Evolutionary conservation across 2,113 vertebrate genomes (phyloP).

Genomic region (Chamaetylas fuelleborni): DNA sequence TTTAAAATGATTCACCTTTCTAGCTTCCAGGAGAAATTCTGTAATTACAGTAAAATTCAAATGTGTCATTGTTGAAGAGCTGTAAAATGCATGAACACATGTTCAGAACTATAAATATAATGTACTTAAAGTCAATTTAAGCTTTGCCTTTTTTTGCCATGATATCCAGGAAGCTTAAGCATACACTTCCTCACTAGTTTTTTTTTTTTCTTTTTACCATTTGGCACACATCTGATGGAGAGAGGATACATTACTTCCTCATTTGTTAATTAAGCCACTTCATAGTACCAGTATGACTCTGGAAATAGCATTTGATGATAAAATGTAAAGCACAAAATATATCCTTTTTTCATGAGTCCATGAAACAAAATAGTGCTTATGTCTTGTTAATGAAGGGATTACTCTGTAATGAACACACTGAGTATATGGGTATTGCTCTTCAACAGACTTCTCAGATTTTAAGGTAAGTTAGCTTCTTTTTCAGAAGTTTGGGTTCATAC

Average conservation of each 20-base stretch:
- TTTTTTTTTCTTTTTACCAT: background rate
- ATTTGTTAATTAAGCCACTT: background rate
- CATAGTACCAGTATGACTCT: background rate
- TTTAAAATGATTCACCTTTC: background rate
- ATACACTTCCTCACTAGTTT: background rate
- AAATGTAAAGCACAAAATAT: background rate
- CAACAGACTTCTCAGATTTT: background rate
- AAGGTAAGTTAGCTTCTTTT: slow-evolving; percentile 14
- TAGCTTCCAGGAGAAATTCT: background rate
- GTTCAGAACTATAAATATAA: slow-evolving; percentile 21
- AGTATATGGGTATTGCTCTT: background rate
- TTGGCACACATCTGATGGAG: background rate
- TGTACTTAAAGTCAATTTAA: background rate
- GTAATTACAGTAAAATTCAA: background rate
- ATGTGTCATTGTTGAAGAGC: background rate
- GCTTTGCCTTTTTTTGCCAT: background rate
- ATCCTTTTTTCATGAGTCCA: background rate
- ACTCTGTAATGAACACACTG: background rate
- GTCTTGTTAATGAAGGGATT: background rate
- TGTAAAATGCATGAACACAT: slow-evolving; percentile 4
- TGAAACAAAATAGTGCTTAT: background rate
- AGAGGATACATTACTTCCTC: background rate
- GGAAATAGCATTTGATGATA: background rate
- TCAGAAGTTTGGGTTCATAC: background rate
- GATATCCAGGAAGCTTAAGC: background rate